Evolutionary conservation across 2,888 invertebrate genomes (phyloP), one percentile per base, ranked within the genome.

Genomic region (Oscheius myriophilus): DNA sequence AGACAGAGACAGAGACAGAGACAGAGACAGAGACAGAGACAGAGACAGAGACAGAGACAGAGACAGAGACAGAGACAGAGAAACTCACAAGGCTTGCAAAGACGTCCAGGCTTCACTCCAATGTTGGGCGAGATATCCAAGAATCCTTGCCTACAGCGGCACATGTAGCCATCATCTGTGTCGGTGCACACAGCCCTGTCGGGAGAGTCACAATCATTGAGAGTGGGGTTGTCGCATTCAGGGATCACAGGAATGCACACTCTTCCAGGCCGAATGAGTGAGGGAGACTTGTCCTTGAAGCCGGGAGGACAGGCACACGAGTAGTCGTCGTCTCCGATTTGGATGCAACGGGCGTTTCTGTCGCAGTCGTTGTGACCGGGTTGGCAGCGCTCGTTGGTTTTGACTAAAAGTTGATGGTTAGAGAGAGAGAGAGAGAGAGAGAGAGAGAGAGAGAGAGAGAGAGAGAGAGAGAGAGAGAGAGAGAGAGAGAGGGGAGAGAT

Each of bases 331-430:
- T 82, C 83, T 21, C 82, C 80, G 26, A 83, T 75, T 58, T 81
- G 80, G 52, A 81, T 77, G 72, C 86, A 86, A 7, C 78, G 69
- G 14, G 86, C 86, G 59, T 85, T 83, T 55, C 80, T 68, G 68
- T 86, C 86, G 59, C 86, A 86, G 59, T 84, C 82, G 75, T 86
- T 81, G 61, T 79, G 81, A 51, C 86, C 86, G 9, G 74, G 41
- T 26, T 69, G 54, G 69, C 86, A 86, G 12, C 75, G 78, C 26
- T 86, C 81, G 57, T 86, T 84, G 43, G 71, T 71, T 55, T 79
- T 78, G 43, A 73, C 79, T 81, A 72, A 46, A 58, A 59, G 9
- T 21, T n/a, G n/a, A 12, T 16, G 16, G 12, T 54, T 25, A 54
- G 26, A n/a, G 26, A 16, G 11, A 25, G 12, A 25, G 7, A 2